Evolutionary conservation across 1,140 invertebrate species (phyloP).

Genomic region (Pseudomyrmex concolor): DNA sequence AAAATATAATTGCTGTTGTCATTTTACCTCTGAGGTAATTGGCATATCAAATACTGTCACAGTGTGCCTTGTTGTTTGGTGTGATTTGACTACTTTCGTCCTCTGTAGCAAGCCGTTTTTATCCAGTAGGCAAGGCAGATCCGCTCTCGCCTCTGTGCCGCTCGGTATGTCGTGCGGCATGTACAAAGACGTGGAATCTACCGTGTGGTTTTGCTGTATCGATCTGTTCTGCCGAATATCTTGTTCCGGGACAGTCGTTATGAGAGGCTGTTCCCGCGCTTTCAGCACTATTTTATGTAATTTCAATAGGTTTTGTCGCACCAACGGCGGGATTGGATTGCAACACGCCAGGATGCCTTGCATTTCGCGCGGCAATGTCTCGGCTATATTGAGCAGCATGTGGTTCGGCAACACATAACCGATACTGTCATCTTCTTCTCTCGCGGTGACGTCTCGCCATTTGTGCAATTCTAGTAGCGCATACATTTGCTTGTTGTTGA

Average conservation of each 20-base stretch:
- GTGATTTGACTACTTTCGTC: neutral
- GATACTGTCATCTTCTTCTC: slow-evolving; percentile 95
- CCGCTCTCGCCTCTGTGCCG: slow-evolving; percentile 86
- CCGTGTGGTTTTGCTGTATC: slow-evolving; percentile 82
- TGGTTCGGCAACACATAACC: slow-evolving; percentile 97
- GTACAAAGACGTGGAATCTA: slow-evolving; percentile 86
- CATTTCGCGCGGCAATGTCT: slow-evolving; percentile 96
- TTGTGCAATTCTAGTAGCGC: slow-evolving; percentile 93
- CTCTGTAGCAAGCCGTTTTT: neutral
- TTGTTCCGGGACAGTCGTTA: slow-evolving; percentile 86
- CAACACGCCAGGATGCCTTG: slow-evolving; percentile 97
- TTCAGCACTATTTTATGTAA: slow-evolving; percentile 92
- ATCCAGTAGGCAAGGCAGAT: slow-evolving; percentile 87
- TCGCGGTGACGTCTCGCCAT: slow-evolving; percentile 95
- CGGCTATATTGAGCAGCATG: slow-evolving; percentile 96
- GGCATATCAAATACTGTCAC: slow-evolving; percentile 83
- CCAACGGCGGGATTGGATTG: slow-evolving; percentile 95
- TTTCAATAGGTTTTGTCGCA: slow-evolving; percentile 90
- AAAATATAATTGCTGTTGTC: too few relatives aligned
- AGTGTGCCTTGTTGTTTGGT: slow-evolving; percentile 41
- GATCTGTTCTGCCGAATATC: slow-evolving; percentile 82
- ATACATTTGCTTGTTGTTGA: slow-evolving; percentile 94
- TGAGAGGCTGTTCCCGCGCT: slow-evolving; percentile 90
- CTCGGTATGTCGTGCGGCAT: slow-evolving; percentile 90
- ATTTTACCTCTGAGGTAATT: slow-evolving; percentile 75